Evolutionary conservation across 2,113 vertebrate genomes (phyloP).

Genomic region (Plectropomus leopardus): DNA sequence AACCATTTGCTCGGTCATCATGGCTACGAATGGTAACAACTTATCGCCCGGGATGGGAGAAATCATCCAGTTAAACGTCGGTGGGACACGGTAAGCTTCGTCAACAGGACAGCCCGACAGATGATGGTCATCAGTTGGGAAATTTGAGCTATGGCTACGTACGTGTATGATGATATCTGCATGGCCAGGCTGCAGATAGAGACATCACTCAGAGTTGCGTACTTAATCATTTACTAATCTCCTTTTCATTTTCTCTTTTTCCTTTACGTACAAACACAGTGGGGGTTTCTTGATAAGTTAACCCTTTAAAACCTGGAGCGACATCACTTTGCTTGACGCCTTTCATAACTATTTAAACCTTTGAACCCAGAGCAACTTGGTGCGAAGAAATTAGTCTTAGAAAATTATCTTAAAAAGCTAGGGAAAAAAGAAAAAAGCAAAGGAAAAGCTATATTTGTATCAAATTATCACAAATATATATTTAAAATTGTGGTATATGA

Average conservation of each 20-base stretch:
- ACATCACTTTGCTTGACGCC: no score
- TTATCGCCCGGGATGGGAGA: slow-evolving; percentile 89
- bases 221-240: slow-evolving; percentile 2
- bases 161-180: slow-evolving; percentile 18
- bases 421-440: no score
- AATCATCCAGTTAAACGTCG: slow-evolving; percentile 96
- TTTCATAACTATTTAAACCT: no score
- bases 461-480: no score
- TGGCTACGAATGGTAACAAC: slow-evolving; percentile 88
- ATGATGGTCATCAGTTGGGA: slow-evolving; percentile 20
- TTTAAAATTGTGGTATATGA: no score
- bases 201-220: not conserved
- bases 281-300: no score
- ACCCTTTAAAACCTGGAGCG: no score
- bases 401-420: no score
- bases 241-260: not conserved
- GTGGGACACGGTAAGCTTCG: slow-evolving; percentile 90
- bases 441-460: no score
- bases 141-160: slow-evolving; percentile 17
- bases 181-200: slow-evolving; percentile 15
- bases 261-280: not conserved
- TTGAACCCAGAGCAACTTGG: no score
- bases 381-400: no score
- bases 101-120: slow-evolving; percentile 2
- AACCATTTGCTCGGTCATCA: slow-evolving; percentile 69